Percentiles rank a stretch among this genome's conserved stretches.
Conservation (phyloP, 1,140 invertebrate genomes). For the Trichonephila clavipes region DNA sequence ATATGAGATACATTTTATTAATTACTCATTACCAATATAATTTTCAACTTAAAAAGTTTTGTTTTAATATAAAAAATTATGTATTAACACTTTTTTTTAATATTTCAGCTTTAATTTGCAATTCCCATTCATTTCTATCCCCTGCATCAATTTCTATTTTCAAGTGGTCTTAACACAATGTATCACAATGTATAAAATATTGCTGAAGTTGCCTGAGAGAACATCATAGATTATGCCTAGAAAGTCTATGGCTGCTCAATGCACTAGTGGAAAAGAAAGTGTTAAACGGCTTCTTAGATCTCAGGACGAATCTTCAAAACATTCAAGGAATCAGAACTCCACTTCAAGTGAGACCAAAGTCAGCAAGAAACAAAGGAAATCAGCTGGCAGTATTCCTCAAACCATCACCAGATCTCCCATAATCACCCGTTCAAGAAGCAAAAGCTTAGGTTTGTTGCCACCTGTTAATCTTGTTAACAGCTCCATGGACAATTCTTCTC, state of each 20-base stretch:
- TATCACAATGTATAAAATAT: constrained; percentile 41
- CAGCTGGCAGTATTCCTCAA: not conserved
- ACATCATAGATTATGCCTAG: constrained; percentile 63
- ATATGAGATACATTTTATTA: too few species aligned
- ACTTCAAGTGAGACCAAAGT: constrained; percentile 5
- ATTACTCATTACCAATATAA: too few species aligned
- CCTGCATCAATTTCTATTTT: not conserved
- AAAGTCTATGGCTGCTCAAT: constrained; percentile 63
- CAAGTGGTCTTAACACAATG: constrained; percentile 24
- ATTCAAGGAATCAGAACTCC: not conserved
- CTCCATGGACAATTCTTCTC: constrained; percentile 67
- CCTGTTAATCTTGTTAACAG: constrained; percentile 53
- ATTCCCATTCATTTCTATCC: not conserved
- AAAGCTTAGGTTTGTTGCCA: constrained; percentile 50
- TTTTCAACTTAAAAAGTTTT: not conserved
- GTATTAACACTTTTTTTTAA: not conserved
- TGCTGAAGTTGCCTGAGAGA: not conserved
- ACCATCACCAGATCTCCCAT: constrained; percentile 48
- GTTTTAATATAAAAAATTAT: not conserved
- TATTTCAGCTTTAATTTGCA: constrained; percentile 34
- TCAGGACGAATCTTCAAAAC: constrained; percentile 16
- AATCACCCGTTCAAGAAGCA: constrained; percentile 52
- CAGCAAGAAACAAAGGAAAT: not conserved
- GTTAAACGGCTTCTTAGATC: not conserved
- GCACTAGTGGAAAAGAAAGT: constrained; percentile 35